Base-by-base conservation (phyloP, 2,113 vertebrate genomes). In the Triplophysa tibetana region DNA sequence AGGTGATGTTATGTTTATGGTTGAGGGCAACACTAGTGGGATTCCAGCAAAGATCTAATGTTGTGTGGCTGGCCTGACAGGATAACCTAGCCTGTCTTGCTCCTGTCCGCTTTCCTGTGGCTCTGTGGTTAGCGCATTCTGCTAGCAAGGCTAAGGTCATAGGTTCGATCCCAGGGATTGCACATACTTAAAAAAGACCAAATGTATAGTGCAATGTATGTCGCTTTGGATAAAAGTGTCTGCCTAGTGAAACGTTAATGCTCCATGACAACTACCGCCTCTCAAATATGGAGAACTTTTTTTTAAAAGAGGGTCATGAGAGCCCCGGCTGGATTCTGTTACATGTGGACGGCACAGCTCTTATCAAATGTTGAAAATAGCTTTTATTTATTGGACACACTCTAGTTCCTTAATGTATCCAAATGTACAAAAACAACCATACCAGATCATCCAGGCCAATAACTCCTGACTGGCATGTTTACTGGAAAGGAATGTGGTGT, bases 1-100 rank as follows among this genome's bases (percentile, higher is more conserved):
- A 90, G 90, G 89, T 78, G 88, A 91, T 88, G 84, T 82, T 76
- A 88, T 91, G 90, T 91, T 91, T 91, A 92, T 91, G 89, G 88
- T 85, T 85, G 81, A 85, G 79, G 85, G 79, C 83, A 86, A 85
- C 86, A 89, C 83, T 69, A 81, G 84, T 65, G 78, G 89, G 88
- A 89, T 45, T 8, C 84, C 86, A 88, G 88, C 90, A 89, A 90
- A 87, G 81, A 78, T 81, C 79, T 79, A 84, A 63, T 16, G 78
- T 80, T 81, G 24, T 83, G 77, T 86, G 86, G 86, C 81, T 16
- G 77, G 83, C 84, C 81, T 85, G 81, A 86, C 5, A 87, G 83
- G 80, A 75, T 66, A 80, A 79, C 87, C 23, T 60, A 43, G 62
- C n/a, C 17, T 60, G 75, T 75, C 41, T n/a, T 63, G 41, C 41